Conservation (phyloP, 2,888 invertebrate genomes). For the Chironomus tentans region DNA sequence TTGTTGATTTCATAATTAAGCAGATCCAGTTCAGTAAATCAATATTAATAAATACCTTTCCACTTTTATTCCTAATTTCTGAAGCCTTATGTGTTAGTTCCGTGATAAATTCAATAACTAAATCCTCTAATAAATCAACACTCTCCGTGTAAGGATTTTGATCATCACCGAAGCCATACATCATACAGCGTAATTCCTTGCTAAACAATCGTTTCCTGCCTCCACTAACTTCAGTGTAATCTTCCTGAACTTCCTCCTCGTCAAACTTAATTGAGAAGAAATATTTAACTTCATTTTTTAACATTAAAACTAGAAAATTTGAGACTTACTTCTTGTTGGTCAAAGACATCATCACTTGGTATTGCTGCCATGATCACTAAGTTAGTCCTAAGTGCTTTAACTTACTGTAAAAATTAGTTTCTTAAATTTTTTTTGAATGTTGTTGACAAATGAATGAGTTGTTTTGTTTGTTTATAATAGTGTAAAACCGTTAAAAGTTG, state of each 20-base stretch:
- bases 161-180: slow-evolving; percentile 99
- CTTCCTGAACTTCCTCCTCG: slow-evolving; percentile 54
- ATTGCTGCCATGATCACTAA: not conserved
- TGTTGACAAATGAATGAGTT: not conserved
- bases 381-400: not conserved
- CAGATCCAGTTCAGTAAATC: too few relatives aligned
- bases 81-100: slow-evolving; percentile 71
- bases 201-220: slow-evolving; percentile 76
- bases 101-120: slow-evolving; percentile 95
- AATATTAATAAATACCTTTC: not conserved
- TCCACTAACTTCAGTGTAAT: slow-evolving; percentile 48
- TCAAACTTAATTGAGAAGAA: not conserved
- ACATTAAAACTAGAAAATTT: not conserved
- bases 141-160: slow-evolving; percentile 98
- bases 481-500: too few relatives aligned
- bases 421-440: not conserved
- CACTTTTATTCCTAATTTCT: slow-evolving; percentile 56
- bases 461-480: too few relatives aligned
- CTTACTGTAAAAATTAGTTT: too few relatives aligned
- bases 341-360: slow-evolving; percentile 20
- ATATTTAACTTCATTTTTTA: not conserved
- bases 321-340: slow-evolving; percentile 22
- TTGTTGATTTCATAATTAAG: slow-evolving; percentile 35
- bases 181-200: slow-evolving; percentile 92
- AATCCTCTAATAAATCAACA: slow-evolving; percentile 92